Base-by-base conservation (phyloP, 2,797 vertebrate species). In the Sitta carolinensis region DNA sequence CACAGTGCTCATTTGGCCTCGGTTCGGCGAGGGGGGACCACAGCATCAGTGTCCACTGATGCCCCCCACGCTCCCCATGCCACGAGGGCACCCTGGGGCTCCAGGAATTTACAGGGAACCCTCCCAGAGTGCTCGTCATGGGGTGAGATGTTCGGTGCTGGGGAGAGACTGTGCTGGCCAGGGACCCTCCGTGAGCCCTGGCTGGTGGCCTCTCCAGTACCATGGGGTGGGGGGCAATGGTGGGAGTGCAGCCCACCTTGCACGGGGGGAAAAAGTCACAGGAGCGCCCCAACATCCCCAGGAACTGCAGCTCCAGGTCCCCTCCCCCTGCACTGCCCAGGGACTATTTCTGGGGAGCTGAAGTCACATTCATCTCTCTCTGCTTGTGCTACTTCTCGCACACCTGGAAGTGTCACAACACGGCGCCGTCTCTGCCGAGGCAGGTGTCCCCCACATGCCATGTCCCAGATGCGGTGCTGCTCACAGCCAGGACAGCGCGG, bases 251-350 rank as follows among this genome's bases (percentile, higher is more conserved):
- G 63, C 51, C 23, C 36, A 47, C 57, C n/a, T 38, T 15, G 11
- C 5, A 0, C 0, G 3, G 9, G 13, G 23, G 19, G 19, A 4
- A 45, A n/a, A 40, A 36, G 43, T 22, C 30, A 8, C 6, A 2
- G 59, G 11, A 90, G n/a, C 11, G 6, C 13, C 58, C n/a, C 4
- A 1, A 23, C 40, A 80, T 57, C 11, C 10, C 42, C 34, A 20
- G 36, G 32, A 78, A 9, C 20, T 2, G 16, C 67, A 36, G 64
- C 52, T 52, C 32, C 50, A 32, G 23, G 20, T 16, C 19, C 32
- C 36, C 45, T 38, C 34, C 32, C 20, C 61, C 76, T 58, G 73
- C 45, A 10, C 43, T 8, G 1, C 63, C 67, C 20, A 6, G 66
- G 68, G 50, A 26, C 73, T 84, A 16, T 79, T 87, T 79, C 25